Conservation (phyloP, 2,113 vertebrate species). For the Phasianus colchicus region DNA sequence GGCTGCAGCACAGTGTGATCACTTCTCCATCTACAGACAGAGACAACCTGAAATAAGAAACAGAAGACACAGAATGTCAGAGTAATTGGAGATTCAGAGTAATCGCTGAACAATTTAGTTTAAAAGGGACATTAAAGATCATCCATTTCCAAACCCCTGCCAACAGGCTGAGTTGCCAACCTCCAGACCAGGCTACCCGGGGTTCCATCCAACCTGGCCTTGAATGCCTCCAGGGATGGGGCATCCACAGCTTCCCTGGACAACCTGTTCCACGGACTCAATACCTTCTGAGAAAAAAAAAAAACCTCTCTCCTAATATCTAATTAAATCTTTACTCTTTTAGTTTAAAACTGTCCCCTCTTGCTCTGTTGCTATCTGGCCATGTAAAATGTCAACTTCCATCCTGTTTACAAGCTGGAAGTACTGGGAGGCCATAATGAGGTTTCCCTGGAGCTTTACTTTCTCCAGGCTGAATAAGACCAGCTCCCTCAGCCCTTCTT, state of each 20-base stretch:
- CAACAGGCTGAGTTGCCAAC: no score
- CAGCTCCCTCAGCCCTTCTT: neutral
- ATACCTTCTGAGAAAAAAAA: neutral
- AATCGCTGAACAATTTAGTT: no score
- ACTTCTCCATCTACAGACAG: constrained; percentile 85
- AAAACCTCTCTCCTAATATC: neutral
- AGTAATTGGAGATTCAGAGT: neutral
- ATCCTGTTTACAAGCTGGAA: neutral
- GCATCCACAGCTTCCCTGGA: neutral
- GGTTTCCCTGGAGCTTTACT: neutral
- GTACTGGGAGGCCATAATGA: neutral
- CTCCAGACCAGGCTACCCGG: no score
- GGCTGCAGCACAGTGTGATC: constrained; percentile 81
- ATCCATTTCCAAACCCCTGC: no score
- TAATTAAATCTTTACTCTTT: neutral
- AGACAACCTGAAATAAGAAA: constrained; percentile 74
- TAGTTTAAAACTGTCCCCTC: neutral
- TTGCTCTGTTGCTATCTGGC: neutral
- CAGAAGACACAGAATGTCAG: neutral
- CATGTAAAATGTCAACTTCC: neutral
- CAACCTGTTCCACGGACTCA: neutral
- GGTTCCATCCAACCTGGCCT: no score
- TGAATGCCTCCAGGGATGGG: no score
- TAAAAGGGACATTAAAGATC: no score
- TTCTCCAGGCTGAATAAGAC: neutral